These are phyloP conservation scores for Agriotes lineatus DNA, from an alignment of 2,888 invertebrate genomes.

Conservation along the genomic window DNA sequence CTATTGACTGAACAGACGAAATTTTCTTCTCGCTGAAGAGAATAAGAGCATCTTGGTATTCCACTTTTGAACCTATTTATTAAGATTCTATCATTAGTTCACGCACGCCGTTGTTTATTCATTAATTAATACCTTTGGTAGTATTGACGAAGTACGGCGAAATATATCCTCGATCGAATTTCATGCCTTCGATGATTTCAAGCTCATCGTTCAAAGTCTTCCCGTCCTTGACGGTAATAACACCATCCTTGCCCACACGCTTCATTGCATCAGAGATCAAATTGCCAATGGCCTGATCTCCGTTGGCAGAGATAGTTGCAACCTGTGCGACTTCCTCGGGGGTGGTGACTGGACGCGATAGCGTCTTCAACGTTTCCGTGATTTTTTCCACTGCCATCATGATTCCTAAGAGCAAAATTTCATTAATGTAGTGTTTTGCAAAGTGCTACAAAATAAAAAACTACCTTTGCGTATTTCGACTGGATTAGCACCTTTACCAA, in stretches of 20 bases:
- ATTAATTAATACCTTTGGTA: conserved; percentile 78
- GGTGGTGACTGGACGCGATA: conserved; percentile 96
- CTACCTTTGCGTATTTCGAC: conserved; percentile 91
- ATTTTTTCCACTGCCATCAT: conserved; percentile 91
- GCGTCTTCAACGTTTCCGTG: conserved; percentile 86
- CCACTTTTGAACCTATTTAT: conserved; percentile 88
- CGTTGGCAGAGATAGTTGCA: conserved; percentile 99
- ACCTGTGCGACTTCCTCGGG: conserved; percentile 99
- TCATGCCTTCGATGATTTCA: conserved; percentile 98
- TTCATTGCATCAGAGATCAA: conserved; percentile 98
- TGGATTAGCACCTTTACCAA: conserved; percentile 97
- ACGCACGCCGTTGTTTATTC: no score
- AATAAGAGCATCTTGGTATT: conserved; percentile 96
- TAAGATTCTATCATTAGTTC: no score
- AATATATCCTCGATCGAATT: conserved; percentile 99
- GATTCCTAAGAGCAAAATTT: no score
- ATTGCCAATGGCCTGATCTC: conserved; percentile 90
- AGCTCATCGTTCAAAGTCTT: conserved; percentile 96
- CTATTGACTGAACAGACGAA: conserved; percentile 95
- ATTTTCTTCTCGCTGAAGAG: conserved; percentile 98
- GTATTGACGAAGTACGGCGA: conserved; percentile 99
- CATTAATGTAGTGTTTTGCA: no score
- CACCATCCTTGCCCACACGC: conserved; percentile 96
- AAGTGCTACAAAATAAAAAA: no score
- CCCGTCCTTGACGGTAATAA: conserved; percentile 99